Conservation (phyloP, 2,888 invertebrate genomes). For the Harpalus rufipes region DNA sequence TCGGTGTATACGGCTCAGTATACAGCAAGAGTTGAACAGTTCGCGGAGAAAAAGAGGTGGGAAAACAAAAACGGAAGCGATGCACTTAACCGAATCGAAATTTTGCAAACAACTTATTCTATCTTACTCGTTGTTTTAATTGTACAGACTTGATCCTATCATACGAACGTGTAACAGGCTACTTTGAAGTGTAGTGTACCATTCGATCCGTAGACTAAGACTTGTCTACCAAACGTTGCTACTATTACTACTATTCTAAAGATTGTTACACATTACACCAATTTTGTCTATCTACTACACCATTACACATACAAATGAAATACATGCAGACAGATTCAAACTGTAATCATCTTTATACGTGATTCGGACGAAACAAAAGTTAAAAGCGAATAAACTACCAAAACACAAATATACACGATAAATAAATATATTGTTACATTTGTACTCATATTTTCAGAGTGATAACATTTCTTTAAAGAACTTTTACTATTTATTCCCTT, state of each 20-base stretch:
- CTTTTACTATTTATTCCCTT: no score
- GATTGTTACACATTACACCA: not conserved
- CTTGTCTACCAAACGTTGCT: not conserved
- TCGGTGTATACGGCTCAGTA: conserved; percentile 19
- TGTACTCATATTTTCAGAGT: no score
- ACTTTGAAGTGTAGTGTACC: not conserved
- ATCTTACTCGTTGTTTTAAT: conserved; percentile 48
- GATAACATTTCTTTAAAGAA: no score
- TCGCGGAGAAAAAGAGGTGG: conserved; percentile 39
- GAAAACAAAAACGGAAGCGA: conserved; percentile 54
- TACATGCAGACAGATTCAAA: not conserved
- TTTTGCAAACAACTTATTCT: conserved; percentile 56
- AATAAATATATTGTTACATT: no score
- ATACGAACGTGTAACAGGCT: conserved; percentile 4
- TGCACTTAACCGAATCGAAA: conserved; percentile 53
- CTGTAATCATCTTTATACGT: not conserved
- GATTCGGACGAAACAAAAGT: not conserved
- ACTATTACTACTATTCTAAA: not conserved
- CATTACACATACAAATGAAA: not conserved
- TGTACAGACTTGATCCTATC: conserved; percentile 37
- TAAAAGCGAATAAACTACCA: no score
- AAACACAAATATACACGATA: no score
- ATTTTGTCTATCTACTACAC: not conserved
- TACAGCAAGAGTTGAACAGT: conserved; percentile 56
- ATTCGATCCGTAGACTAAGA: not conserved